A percentile compares a stretch with the other conserved stretches of the same genome.
Evolutionary conservation across 2,888 invertebrate genomes (phyloP).

Genomic region (Drosophila paucipuncta): DNA sequence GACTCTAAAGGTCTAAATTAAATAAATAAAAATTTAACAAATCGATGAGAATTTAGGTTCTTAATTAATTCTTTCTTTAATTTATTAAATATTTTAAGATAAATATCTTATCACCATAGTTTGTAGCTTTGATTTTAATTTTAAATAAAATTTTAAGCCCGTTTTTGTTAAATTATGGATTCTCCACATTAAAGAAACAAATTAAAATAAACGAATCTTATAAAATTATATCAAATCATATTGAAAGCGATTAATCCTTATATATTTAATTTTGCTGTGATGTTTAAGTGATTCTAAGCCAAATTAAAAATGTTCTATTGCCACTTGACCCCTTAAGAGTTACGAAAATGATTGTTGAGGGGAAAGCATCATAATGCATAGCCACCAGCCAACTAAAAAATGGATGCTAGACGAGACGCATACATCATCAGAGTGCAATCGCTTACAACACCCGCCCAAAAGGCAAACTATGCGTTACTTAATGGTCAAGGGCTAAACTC

Average conservation of each 20-base stretch:
- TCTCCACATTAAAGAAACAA: background rate
- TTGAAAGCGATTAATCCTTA: background rate
- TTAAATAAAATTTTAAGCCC: background rate
- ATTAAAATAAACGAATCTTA: background rate
- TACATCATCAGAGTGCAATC: conserved; percentile 65
- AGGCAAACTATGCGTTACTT: conserved; percentile 58
- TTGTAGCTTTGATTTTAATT: background rate
- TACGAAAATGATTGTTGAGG: conserved; percentile 17
- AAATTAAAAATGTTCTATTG: conserved; percentile 13
- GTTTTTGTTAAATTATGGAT: background rate
- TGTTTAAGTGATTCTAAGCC: conserved; percentile 22
- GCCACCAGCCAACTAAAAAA: conserved; percentile 33
- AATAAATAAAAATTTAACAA: background rate
- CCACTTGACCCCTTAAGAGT: conserved; percentile 2
- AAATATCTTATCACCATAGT: background rate
- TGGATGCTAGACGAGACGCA: conserved; percentile 64
- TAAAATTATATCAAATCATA: background rate
- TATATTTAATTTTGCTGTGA: background rate
- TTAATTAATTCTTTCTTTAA: background rate
- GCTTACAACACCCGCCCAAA: conserved; percentile 23
- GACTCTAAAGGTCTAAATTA: background rate
- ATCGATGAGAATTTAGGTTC: background rate
- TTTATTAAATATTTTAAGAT: background rate
- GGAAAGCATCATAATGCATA: conserved; percentile 26
- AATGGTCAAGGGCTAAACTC: conserved; percentile 55